Evolutionary conservation across 2,113 vertebrate genomes (phyloP).

Genomic region (Syrmaticus mikado): DNA sequence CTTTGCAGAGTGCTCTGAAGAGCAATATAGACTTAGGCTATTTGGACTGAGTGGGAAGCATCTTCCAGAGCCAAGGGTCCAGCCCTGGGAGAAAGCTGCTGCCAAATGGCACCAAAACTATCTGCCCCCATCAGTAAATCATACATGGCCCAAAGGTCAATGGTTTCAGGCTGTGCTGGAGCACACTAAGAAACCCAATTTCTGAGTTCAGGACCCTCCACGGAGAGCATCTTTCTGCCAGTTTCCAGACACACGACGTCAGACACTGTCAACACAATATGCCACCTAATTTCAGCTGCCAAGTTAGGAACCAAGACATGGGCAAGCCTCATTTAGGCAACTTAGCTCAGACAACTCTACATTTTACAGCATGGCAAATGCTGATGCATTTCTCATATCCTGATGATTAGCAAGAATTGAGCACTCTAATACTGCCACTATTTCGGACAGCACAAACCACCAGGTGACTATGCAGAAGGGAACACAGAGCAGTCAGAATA

Average conservation of each 20-base stretch:
- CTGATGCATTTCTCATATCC: neutral
- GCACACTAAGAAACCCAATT: slow-evolving; percentile 29
- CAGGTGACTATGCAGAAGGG: neutral
- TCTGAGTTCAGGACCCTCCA: neutral
- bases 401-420: neutral
- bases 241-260: neutral
- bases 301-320: neutral
- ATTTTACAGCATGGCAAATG: neutral
- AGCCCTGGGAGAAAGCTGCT: neutral
- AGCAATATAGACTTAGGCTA: slow-evolving; percentile 25
- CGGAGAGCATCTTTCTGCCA: neutral
- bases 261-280: slow-evolving; percentile 24
- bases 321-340: neutral
- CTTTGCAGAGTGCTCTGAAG: neutral
- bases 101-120: neutral
- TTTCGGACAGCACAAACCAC: neutral
- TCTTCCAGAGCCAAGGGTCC: slow-evolving; percentile 41
- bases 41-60: neutral
- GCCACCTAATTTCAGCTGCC: slow-evolving; percentile 40
- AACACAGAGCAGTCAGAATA: slow-evolving; percentile 7
- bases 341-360: rapidly evolving
- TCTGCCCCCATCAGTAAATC: neutral
- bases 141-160: neutral
- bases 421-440: neutral
- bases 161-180: slow-evolving; percentile 36